Conservation (phyloP, 2,888 invertebrate genomes). For the Hoplodrina ambigua region DNA sequence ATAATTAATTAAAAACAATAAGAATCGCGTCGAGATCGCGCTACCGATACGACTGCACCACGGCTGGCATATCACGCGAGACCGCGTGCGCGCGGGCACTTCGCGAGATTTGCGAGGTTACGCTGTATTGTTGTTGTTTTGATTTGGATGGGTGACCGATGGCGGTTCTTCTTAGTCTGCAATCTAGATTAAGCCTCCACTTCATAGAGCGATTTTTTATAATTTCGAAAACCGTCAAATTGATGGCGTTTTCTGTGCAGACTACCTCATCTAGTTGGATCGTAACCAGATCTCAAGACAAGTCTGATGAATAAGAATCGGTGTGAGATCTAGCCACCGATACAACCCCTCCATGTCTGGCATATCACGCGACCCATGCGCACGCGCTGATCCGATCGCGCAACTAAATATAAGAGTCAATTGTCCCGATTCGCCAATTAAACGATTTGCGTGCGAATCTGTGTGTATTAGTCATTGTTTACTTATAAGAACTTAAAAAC, state of each 20-base stretch:
- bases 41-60: conserved; percentile 63
- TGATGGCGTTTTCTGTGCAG: no score
- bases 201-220: neutral
- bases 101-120: conserved; percentile 20
- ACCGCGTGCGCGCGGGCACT: conserved; percentile 37
- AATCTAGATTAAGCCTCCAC: neutral
- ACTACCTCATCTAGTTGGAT: neutral
- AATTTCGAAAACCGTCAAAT: no score
- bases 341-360: conserved; percentile 61
- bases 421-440: conserved; percentile 64
- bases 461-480: conserved; percentile 47
- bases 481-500: conserved; percentile 20
- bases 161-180: no score
- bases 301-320: conserved; percentile 67
- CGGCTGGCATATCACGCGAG: conserved; percentile 67
- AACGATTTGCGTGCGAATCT: conserved; percentile 57
- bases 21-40: conserved; percentile 73
- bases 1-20: conserved; percentile 77
- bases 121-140: neutral
- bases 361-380: conserved; percentile 76
- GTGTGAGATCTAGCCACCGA: conserved; percentile 70
- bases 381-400: conserved; percentile 63
- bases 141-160: conserved; percentile 24
- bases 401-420: conserved; percentile 61
- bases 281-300: neutral